Evolutionary conservation across 2,888 invertebrate species (phyloP), one percentile per base, ranked within the genome.

Genomic region (Tetragonula carbonaria): DNA sequence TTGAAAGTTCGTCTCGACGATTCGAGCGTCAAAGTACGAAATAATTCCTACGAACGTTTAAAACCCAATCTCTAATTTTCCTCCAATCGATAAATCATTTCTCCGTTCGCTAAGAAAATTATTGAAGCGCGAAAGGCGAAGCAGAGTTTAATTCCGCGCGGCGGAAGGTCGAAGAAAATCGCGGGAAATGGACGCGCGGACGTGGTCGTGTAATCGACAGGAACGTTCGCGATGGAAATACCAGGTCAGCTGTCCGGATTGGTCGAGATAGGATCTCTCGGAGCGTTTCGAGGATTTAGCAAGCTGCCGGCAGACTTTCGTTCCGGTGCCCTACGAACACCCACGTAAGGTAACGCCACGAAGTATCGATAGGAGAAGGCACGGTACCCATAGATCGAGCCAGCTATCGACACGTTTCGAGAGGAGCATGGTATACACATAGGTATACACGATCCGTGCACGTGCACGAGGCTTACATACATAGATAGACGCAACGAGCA

Each of bases 221-320:
- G 77, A 73, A 81, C 79, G 86, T 68, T 80, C 65, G 66, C 86
- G 75, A 70, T 78, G 82, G 75, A 88, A 88, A 88, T 87, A 85
- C 88, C 78, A 88, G 87, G 85, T 72, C 86, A 68, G 62, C 76
- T n/a, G 82, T 70, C 45, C 71, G 76, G 81, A 87, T 88, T 68
- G 88, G 80, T 55, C 66, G 85, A 88, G 88, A 90, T 90, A 87
- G 86, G 84, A 90, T 90, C 88, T 84, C 78, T 88, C 86, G 88
- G 28, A 80, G 89, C 90, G 88, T 92, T 92, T 92, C 90, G 91
- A 92, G 91, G 92, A 91, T 92, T 90, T 92, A 89, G 91, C 88
- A 82, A 89, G 89, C 87, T 75, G 83, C 80, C 86, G 90, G 78
- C 55, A 75, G 89, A 92, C 92, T 92, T 92, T 92, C 91, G 92